Percentiles rank a stretch among this genome's conserved stretches.
Conservation (phyloP, 1,140 invertebrate species). For the Drosophila leontia region DNA sequence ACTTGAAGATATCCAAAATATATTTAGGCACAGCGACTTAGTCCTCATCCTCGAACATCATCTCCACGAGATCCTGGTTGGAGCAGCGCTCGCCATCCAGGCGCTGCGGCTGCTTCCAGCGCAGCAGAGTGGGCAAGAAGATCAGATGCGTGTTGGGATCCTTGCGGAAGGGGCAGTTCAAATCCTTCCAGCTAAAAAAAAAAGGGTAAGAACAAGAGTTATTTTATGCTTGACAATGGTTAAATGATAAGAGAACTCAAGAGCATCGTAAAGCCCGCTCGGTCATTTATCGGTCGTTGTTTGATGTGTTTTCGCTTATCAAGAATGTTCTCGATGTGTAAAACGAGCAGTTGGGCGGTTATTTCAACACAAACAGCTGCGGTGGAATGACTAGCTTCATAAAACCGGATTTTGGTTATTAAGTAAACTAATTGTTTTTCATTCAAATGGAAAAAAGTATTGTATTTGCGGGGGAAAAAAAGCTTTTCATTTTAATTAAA, state of each 20-base stretch:
- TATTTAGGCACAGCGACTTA: conserved; percentile 38
- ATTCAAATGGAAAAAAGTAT: background rate
- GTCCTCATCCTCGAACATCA: conserved; percentile 83
- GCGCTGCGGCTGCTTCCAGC: conserved; percentile 90
- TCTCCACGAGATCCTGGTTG: conserved; percentile 88
- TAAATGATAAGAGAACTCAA: conserved; percentile 21
- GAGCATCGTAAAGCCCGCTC: conserved; percentile 30
- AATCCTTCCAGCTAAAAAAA: conserved; percentile 89
- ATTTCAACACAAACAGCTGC: conserved; percentile 46
- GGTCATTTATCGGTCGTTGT: conserved; percentile 16
- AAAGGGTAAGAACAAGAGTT: conserved; percentile 4
- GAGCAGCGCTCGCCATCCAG: conserved; percentile 90
- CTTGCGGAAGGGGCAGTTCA: conserved; percentile 90
- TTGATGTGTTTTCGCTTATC: conserved; percentile 35
- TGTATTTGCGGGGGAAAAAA: too few species aligned
- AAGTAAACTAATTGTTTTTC: background rate
- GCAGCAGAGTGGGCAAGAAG: conserved; percentile 90
- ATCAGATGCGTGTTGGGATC: conserved; percentile 88
- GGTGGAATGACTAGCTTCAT: conserved; percentile 3
- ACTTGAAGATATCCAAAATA: conserved; percentile 48
- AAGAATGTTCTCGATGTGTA: conserved; percentile 46
- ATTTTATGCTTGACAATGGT: conserved; percentile 26
- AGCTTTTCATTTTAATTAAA: too few species aligned
- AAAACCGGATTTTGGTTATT: background rate
- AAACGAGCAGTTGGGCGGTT: conserved; percentile 5